phyloP scores from a whole-genome alignment of 2,888 invertebrate genomes.

The Helleia helle region DNA sequence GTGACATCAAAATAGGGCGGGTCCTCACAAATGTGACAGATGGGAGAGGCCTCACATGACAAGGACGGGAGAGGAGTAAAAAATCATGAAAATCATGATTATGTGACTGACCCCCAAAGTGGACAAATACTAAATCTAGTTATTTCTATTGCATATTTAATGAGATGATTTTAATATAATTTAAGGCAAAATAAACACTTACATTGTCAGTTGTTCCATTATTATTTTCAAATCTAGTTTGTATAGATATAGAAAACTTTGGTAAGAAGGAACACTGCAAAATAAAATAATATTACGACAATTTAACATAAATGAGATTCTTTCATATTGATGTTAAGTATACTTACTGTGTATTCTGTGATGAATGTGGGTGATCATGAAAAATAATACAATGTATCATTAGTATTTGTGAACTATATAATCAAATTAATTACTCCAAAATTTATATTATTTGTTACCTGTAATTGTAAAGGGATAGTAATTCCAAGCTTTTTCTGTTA shows the following conservation, averaged over 20 bases:
- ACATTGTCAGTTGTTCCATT: conserved; percentile 92
- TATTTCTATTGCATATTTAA: too few species aligned
- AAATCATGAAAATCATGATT: too few species aligned
- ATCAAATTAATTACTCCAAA: too few species aligned
- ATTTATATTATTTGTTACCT: conserved; percentile 57
- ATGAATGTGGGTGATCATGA: conserved; percentile 33
- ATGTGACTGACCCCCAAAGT: too few species aligned
- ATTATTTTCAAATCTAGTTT: conserved; percentile 92
- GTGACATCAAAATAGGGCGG: too few species aligned
- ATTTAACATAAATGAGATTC: neutral
- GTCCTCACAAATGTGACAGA: too few species aligned
- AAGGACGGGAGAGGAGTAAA: too few species aligned
- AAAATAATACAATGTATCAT: conserved; percentile 30
- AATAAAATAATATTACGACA: conserved; percentile 1
- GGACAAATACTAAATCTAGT: too few species aligned
- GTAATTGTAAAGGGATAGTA: conserved; percentile 93
- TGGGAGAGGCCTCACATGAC: too few species aligned
- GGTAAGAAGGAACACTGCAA: conserved; percentile 93
- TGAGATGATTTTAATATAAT: too few species aligned
- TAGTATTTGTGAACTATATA: conserved; percentile 10
- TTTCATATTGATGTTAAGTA: conserved; percentile 10
- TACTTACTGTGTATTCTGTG: conserved; percentile 83
- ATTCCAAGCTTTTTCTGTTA: conserved; percentile 96
- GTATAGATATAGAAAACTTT: conserved; percentile 87
- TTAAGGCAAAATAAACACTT: too few species aligned